Percentiles rank a stretch among this genome's conserved stretches.
Evolutionary conservation across 2,113 vertebrate genomes (phyloP).

Genomic region (Damaliscus lunatus): DNA sequence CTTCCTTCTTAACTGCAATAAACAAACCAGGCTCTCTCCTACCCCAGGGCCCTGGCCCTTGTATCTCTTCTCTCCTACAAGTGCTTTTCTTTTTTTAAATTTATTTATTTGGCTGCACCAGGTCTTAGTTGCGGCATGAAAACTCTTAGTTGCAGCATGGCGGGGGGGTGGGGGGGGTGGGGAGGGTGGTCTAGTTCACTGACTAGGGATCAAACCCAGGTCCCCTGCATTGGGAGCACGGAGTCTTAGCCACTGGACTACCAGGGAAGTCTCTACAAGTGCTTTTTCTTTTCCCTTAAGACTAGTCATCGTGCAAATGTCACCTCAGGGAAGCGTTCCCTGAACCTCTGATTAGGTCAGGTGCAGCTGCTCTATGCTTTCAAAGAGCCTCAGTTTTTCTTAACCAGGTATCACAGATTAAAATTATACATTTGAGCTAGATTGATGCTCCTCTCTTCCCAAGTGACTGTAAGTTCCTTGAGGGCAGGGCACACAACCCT

Average conservation of each 20-base stretch:
- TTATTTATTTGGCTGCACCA: neutral
- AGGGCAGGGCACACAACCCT: neutral
- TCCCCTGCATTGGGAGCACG: neutral
- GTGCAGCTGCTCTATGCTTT: neutral
- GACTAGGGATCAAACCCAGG: neutral
- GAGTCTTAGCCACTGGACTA: neutral
- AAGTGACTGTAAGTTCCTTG: neutral
- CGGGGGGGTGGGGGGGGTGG: neutral
- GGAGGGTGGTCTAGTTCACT: neutral
- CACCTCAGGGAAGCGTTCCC: neutral
- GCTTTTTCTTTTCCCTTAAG: neutral
- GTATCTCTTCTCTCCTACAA: neutral
- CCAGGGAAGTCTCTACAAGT: neutral
- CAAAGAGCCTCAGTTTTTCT: neutral
- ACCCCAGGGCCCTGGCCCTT: neutral
- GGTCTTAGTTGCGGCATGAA: neutral
- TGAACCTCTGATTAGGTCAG: neutral
- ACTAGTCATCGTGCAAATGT: neutral
- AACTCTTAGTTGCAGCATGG: neutral
- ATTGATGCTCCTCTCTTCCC: neutral
- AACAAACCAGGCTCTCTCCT: neutral
- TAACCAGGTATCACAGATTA: neutral
- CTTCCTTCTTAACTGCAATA: neutral
- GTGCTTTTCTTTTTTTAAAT: neutral
- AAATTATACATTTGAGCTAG: neutral